Evolutionary conservation across 2,888 invertebrate genomes (phyloP), one percentile per base, ranked within the genome.

Genomic region (Heterodera filipjevi): DNA sequence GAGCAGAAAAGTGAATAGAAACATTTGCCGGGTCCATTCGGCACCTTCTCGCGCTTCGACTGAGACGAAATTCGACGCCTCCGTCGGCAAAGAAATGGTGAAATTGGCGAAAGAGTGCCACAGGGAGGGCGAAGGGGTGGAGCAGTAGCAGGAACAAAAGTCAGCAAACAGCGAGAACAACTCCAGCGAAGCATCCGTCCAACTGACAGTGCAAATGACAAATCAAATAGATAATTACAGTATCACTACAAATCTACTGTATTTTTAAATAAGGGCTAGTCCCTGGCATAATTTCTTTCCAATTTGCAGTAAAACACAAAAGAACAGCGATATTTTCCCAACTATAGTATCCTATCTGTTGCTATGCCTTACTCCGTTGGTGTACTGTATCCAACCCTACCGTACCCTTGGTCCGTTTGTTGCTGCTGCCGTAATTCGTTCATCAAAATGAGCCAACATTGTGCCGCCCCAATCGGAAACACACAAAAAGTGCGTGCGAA

Each of bases 1-100:
- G 64, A 79, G 49, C 35, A 53, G 73, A 68, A 44, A 30, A 30
- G 71, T 73, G 74, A 16, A 39, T 30, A 77, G 46, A 66, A 75
- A 75, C 35, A 75, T 19, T 35, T 75, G 75, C 16, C 66, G 68
- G 68, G 68, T 68, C 33, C 68, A 68, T 19, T 68, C 33, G 22
- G 68, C 68, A 27, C 33, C 66, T 66, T 66, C 66, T n/a, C n/a
- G n/a, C n/a, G n/a, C n/a, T n/a, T n/a, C n/a, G n/a, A n/a, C n/a
- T n/a, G n/a, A n/a, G n/a, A n/a, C n/a, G 27, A n/a, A 59, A 30
- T 59, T 59, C n/a, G 59, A 22, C 59, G 59, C n/a, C 8, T 10
- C 2, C 59, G 27, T 59, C 27, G 59, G n/a, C 59, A n/a, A 59
- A 27, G 27, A 22, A 53, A 6, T 22, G 14, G 30, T 66, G 66